phyloP scores from a whole-genome alignment of 1,140 invertebrate species.

The Lordiphosa mommai region DNA sequence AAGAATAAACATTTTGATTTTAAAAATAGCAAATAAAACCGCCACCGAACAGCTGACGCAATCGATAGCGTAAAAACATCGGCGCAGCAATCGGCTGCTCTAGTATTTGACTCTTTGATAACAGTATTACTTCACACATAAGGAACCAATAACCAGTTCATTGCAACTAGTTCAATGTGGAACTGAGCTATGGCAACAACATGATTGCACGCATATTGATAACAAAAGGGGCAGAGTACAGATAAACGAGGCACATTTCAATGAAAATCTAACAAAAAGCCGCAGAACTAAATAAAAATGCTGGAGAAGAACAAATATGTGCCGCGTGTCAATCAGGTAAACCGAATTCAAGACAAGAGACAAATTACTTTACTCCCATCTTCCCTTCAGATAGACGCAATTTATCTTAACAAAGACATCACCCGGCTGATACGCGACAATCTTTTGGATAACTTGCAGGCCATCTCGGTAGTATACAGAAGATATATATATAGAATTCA shows the following conservation, averaged over 20 bases:
- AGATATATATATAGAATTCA: neutral
- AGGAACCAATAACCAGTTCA: too few relatives aligned
- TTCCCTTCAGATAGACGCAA: conserved; percentile 81
- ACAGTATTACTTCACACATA: too few relatives aligned
- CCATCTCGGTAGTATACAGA: conserved; percentile 80
- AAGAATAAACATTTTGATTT: too few relatives aligned
- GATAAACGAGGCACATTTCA: conserved; percentile 26
- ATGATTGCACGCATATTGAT: conserved; percentile 12
- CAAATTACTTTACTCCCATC: neutral
- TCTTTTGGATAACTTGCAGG: conserved; percentile 81
- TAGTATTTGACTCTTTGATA: too few relatives aligned
- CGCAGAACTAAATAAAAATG: conserved; percentile 39
- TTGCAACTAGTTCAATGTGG: too few relatives aligned
- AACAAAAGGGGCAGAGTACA: conserved; percentile 63
- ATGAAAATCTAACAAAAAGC: conserved; percentile 15
- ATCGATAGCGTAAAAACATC: too few relatives aligned
- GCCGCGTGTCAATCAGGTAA: conserved; percentile 80
- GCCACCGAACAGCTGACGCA: too few relatives aligned
- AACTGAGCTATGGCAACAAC: too few relatives aligned
- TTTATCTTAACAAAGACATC: conserved; percentile 82
- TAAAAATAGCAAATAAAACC: too few relatives aligned
- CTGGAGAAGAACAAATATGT: conserved; percentile 71
- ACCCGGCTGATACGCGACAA: conserved; percentile 81
- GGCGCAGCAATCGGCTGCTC: too few relatives aligned
- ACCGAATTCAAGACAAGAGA: neutral